These are phyloP conservation scores for Clistopyga incitator DNA, from an alignment of 2,888 invertebrate species.

Conservation along the genomic window DNA sequence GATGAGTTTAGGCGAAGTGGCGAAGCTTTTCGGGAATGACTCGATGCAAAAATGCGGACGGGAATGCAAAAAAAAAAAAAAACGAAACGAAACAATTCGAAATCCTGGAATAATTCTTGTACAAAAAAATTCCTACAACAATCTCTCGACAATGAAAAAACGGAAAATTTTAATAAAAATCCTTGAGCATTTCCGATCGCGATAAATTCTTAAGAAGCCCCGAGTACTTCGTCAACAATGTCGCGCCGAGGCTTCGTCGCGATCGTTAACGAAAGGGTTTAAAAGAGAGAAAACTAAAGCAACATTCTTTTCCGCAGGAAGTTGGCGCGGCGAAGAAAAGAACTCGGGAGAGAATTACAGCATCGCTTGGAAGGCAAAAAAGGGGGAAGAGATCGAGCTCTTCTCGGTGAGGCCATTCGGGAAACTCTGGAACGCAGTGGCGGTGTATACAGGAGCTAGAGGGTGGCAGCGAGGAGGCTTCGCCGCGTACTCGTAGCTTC, in stretches of 20 bases:
- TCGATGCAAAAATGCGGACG: no score
- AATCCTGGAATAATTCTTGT: no score
- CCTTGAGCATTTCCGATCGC: conserved; percentile 51
- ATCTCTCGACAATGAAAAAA: conserved; percentile 5
- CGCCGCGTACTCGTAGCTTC: conserved; percentile 55
- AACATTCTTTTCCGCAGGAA: conserved; percentile 29
- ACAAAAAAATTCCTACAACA: no score
- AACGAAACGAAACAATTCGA: background rate
- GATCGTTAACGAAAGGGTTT: conserved; percentile 70
- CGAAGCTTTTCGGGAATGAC: conserved; percentile 10
- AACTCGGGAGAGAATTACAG: conserved; percentile 47
- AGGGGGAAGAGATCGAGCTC: conserved; percentile 52
- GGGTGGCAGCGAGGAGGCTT: conserved; percentile 57
- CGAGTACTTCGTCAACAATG: conserved; percentile 55
- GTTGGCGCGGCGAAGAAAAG: conserved; percentile 31
- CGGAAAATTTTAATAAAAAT: conserved; percentile 33
- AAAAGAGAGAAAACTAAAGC: conserved; percentile 20
- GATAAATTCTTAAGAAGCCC: conserved; percentile 45
- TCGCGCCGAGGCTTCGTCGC: conserved; percentile 31
- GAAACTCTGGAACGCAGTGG: conserved; percentile 46
- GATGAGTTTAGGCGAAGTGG: conserved; percentile 33
- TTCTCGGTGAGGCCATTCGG: conserved; percentile 52
- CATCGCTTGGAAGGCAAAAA: conserved; percentile 36
- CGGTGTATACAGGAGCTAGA: background rate
- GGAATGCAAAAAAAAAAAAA: background rate